Base-by-base conservation (phyloP, 2,113 vertebrate genomes). In the Psittacula cyanocephala region DNA sequence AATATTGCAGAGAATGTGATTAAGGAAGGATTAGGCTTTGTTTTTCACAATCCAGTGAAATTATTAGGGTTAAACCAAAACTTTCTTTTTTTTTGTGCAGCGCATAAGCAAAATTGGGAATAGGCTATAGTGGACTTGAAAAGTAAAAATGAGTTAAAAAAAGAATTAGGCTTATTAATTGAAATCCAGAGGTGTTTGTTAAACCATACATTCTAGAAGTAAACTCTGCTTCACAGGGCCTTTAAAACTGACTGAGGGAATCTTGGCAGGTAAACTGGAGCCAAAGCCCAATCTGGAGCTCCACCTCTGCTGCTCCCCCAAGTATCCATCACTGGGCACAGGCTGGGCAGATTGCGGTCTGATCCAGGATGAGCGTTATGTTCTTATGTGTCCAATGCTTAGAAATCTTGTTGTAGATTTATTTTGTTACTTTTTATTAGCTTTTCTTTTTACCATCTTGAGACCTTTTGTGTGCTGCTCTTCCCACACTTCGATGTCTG, bases 31-130 rank as follows among this genome's bases (percentile, higher is more conserved):
- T 87, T 89, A 72, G 29, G 31, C 46, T 92, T 76, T 77, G n/a
- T 43, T 96, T 88, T 93, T 88, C 50, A 50, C 19, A 86, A 44
- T 86, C 43, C 41, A 63, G 23, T 88, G 76, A 83, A 88, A 88
- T 80, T 50, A 27, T 31, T 82, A 80, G 11, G 17, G 88, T 80
- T 94, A n/a, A 86, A 82, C 35, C 31, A 89, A 85, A 6, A 89
- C 4, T 37, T 52, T 14, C 3, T 44, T 47, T 15, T 86, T 78
- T 55, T 39, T 37, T 14, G 9, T 29, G 9, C 46, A 57, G 9
- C 55, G 33, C 33, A 67, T 43, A 50, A 83, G 67, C 29, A 75
- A 92, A 93, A 74, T 3, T 3, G 14, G 65, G 63, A 91, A 31
- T 5, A 81, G 25, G 31, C 44, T 74, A 67, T 18, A 29, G 22